Evolutionary conservation across 2,888 invertebrate genomes (phyloP).

Genomic region (Diplazon laetatorius): DNA sequence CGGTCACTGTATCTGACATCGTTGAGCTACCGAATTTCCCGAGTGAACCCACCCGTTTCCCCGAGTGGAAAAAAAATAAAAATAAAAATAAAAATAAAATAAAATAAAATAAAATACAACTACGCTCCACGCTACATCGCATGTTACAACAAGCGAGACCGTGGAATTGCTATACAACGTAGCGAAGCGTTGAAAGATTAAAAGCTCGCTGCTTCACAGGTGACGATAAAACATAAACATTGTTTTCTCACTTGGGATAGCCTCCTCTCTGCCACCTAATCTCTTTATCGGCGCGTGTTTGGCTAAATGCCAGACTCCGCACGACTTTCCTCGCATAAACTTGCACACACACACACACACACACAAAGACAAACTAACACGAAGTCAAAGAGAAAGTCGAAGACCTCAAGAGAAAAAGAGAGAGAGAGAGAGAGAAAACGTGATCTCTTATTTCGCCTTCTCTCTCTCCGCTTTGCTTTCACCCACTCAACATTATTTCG

Average conservation of each 20-base stretch:
- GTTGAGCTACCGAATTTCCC: not conserved
- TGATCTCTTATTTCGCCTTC: not conserved
- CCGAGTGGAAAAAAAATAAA: too few relatives aligned
- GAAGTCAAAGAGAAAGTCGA: too few relatives aligned
- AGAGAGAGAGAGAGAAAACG: constrained; percentile 3
- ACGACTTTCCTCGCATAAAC: constrained; percentile 33
- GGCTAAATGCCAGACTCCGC: constrained; percentile 72
- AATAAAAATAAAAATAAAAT: too few relatives aligned
- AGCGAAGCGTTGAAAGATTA: constrained; percentile 46
- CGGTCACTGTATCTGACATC: not conserved
- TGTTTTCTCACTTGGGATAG: constrained; percentile 73
- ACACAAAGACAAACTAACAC: too few relatives aligned
- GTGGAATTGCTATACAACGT: constrained; percentile 7
- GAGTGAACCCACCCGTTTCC: too few relatives aligned
- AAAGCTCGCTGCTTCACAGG: constrained; percentile 51
- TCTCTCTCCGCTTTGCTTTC: not conserved
- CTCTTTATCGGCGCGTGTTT: constrained; percentile 80
- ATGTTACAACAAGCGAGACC: not conserved
- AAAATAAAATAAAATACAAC: too few relatives aligned
- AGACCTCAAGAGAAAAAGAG: not conserved
- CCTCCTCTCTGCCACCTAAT: constrained; percentile 69
- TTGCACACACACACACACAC: constrained; percentile 11
- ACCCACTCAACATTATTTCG: not conserved
- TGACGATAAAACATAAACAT: constrained; percentile 71
- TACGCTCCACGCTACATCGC: not conserved